Conservation (phyloP, 2,888 invertebrate genomes). For the Drosophila antonietae region DNA sequence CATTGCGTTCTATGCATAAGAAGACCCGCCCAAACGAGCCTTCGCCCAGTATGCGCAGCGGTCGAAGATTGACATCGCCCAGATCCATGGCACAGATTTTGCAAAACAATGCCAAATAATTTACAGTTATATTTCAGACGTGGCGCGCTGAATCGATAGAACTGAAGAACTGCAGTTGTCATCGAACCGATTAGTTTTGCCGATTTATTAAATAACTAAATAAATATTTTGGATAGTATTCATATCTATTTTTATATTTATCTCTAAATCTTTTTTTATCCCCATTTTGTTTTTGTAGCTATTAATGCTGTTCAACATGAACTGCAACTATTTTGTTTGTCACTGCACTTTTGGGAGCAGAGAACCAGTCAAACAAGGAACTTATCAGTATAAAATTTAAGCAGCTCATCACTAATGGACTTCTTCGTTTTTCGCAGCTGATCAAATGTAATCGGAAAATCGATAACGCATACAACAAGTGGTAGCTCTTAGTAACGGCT, state of each 20-base stretch:
- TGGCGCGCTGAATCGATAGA: slow-evolving; percentile 38
- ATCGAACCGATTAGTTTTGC: background rate
- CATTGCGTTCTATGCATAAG: slow-evolving; percentile 63
- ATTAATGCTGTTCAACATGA: too few relatives aligned
- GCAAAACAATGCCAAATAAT: background rate
- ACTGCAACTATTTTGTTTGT: background rate
- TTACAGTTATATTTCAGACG: slow-evolving; percentile 42
- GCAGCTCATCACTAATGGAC: background rate
- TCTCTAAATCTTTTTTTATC: background rate
- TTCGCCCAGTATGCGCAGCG: slow-evolving; percentile 74
- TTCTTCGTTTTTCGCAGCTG: slow-evolving; percentile 11
- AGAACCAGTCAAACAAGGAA: slow-evolving; percentile 6
- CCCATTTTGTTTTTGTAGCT: background rate
- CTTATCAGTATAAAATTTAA: background rate
- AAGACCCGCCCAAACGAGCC: slow-evolving; percentile 81
- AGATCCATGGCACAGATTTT: slow-evolving; percentile 69
- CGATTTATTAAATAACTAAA: background rate
- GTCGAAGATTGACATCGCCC: slow-evolving; percentile 69
- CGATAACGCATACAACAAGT: slow-evolving; percentile 14
- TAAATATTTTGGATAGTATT: background rate
- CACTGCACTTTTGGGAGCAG: background rate
- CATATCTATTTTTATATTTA: background rate
- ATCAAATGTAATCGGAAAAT: slow-evolving; percentile 14
- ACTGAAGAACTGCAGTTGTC: background rate
- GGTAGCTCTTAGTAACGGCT: slow-evolving; percentile 3